A percentile compares a stretch with the other conserved stretches of the same genome.
Conservation (phyloP, 2,797 vertebrate genomes). For the Anabacerthia variegaticeps region DNA sequence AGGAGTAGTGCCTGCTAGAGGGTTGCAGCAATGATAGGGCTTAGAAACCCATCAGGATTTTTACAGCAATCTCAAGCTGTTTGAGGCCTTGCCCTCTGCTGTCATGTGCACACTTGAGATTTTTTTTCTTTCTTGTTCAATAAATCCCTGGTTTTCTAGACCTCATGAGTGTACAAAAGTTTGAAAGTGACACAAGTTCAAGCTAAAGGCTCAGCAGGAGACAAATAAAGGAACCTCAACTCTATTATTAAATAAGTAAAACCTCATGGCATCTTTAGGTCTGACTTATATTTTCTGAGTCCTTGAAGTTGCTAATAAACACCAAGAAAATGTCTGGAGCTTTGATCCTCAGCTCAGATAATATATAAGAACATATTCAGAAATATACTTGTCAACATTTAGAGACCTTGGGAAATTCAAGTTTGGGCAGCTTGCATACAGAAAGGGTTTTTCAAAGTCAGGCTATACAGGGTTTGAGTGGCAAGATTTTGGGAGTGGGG, state of each 20-base stretch:
- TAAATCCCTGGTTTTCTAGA: slow-evolving; percentile 47
- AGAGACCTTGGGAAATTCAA: not conserved
- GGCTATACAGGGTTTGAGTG: not conserved
- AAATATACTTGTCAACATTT: not conserved
- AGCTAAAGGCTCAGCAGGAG: slow-evolving; percentile 57
- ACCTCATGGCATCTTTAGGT: not conserved
- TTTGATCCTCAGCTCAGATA: not conserved
- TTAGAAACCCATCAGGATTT: slow-evolving; percentile 55
- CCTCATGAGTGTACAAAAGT: slow-evolving; percentile 14
- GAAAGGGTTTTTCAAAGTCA: not conserved
- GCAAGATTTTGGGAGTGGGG: not conserved
- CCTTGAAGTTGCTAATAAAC: slow-evolving; percentile 48
- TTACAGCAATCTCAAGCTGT: slow-evolving; percentile 57
- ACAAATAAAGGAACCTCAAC: slow-evolving; percentile 48
- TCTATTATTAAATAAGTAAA: slow-evolving; percentile 54
- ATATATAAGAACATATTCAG: not conserved
- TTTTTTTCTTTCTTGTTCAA: slow-evolving; percentile 45
- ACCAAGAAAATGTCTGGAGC: not conserved
- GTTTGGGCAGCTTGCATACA: not conserved
- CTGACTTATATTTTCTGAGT: slow-evolving; percentile 36
- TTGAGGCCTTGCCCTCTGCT: slow-evolving; percentile 56
- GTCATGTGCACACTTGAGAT: slow-evolving; percentile 37
- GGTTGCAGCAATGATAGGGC: not conserved
- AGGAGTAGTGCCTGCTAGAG: not conserved
- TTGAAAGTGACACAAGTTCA: slow-evolving; percentile 60